Base-by-base conservation (phyloP, 2,113 vertebrate species). In the Brachyistius frenatus region DNA sequence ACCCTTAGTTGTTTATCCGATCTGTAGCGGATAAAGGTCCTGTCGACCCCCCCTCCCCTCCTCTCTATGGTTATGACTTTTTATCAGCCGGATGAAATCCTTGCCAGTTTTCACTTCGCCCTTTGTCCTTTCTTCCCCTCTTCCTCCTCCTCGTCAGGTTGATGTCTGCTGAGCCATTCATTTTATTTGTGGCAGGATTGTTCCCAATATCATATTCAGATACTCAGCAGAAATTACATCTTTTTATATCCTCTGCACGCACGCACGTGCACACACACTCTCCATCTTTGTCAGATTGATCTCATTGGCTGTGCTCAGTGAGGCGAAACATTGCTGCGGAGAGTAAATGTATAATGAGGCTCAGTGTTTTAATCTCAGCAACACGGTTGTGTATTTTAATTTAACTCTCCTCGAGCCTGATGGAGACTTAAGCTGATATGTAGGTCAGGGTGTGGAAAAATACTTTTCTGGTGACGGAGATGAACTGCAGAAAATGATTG, bases 131-230 rank as follows among this genome's bases (percentile, higher is more conserved):
- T 10, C 55, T 80, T 72, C 52, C 66, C 41, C 58, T 66, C 65
- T 66, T 54, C 57, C 54, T 37, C 37, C 5, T 7, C 67, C 6
- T 31, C 14, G 31, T 55, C 62, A 65, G 73, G 54, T 37, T 36
- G 5, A 16, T 4, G 36, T 73, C 46, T 87, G 91, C 91, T 91
- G 83, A 87, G 73, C 92, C 91, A 49, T 47, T 79, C 23, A 0
- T 71, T 94, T 93, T 90, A 88, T 93, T 92, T 87, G 60, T 49
- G 75, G 90, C 74, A 36, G 62, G 78, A 78, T 74, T 85, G 68
- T 86, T 88, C 75, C 78, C 76, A 62, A 69, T 87, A 91, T 93
- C 90, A 80, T 86, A 82, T 93, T 94, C 82, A 58, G 85, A 84
- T 31, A 61, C 86, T 93, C 91, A 84, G 91, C 91, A 92, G 78